phyloP scores from a whole-genome alignment of 1,140 invertebrate genomes.

The Drosophila bocqueti region DNA sequence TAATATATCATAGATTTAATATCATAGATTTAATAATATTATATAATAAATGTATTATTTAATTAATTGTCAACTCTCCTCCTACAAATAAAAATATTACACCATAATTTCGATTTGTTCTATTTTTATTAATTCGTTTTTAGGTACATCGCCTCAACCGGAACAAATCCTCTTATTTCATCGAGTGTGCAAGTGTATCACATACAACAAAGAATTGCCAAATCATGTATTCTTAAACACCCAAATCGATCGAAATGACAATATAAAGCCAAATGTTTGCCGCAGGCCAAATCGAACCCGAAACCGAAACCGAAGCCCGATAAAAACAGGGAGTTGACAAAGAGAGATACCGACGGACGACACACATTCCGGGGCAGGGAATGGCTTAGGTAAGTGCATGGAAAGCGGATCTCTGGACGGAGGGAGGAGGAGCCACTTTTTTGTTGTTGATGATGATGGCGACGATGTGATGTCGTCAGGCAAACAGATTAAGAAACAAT shows the following conservation, averaged over 20 bases:
- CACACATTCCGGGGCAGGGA: conserved; percentile 9
- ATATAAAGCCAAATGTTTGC: conserved; percentile 47
- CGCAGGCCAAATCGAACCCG: conserved; percentile 31
- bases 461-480: conserved; percentile 44
- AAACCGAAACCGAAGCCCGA: conserved; percentile 11
- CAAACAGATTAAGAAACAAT: conserved; percentile 74
- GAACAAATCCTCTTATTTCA: conserved; percentile 37
- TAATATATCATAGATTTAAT: no score
- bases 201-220: conserved; percentile 34
- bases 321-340: conserved; percentile 29
- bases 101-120: not conserved
- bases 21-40: no score
- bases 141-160: not conserved
- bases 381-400: conserved; percentile 13
- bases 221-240: conserved; percentile 44
- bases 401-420: conserved; percentile 22
- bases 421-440: conserved; percentile 8
- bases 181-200: conserved; percentile 21
- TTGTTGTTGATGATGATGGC: conserved; percentile 30
- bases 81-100: not conserved
- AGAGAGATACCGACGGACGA: conserved; percentile 11
- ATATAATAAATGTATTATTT: not conserved
- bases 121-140: not conserved
- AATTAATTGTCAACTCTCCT: not conserved
- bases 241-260: conserved; percentile 45